These are phyloP conservation scores for Cryptotermes secundus DNA, from an alignment of 1,140 invertebrate species.

Conservation along the genomic window DNA sequence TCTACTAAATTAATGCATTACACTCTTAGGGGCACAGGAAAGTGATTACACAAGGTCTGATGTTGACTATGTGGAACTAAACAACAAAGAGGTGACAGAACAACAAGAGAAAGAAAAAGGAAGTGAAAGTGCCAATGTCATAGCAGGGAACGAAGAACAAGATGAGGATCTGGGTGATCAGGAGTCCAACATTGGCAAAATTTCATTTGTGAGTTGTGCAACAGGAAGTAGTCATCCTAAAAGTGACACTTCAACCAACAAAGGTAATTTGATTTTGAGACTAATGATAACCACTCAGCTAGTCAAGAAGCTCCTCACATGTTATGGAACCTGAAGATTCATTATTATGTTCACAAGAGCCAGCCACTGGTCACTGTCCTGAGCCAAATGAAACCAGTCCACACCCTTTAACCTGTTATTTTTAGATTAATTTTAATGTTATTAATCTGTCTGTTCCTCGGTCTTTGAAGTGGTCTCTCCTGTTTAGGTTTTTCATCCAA, in stretches of 20 bases:
- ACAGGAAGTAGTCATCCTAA: constrained; percentile 41
- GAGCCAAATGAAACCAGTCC: no score
- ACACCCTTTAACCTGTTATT: no score
- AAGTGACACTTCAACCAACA: constrained; percentile 13
- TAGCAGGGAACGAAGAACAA: constrained; percentile 43
- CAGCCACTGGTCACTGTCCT: no score
- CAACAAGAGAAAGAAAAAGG: constrained; percentile 39
- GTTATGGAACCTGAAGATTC: no score
- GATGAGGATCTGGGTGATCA: constrained; percentile 44
- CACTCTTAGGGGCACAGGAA: constrained; percentile 59
- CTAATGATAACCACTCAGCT: no score
- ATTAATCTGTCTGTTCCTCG: no score
- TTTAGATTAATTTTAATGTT: no score
- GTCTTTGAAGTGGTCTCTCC: no score
- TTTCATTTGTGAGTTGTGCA: constrained; percentile 45
- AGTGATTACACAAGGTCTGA: constrained; percentile 62
- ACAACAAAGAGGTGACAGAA: constrained; percentile 43
- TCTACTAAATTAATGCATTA: no score
- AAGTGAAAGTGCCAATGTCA: constrained; percentile 36
- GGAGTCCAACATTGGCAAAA: constrained; percentile 40
- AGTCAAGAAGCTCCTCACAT: no score
- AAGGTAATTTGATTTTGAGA: background rate
- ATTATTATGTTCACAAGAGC: no score
- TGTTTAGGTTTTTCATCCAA: no score
- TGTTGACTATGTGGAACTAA: constrained; percentile 38